phyloP scores from a whole-genome alignment of 1,140 invertebrate species.

The Diploscapter pachys region DNA sequence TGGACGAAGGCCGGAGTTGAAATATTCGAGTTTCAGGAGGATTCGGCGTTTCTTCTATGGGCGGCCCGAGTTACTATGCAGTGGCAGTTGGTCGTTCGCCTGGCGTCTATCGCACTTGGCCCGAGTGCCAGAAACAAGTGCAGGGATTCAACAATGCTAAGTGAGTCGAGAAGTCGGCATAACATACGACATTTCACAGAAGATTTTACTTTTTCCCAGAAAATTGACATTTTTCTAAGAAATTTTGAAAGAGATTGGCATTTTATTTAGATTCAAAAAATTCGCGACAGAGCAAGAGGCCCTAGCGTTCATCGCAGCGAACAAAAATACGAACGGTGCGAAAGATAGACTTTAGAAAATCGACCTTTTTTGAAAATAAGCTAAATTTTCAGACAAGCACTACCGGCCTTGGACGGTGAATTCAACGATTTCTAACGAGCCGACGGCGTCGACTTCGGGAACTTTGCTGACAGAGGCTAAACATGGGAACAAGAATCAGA shows the following conservation, averaged over 20 bases:
- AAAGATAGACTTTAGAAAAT: neutral
- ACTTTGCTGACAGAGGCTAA: too few species aligned
- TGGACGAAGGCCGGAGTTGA: too few species aligned
- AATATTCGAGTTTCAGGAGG: too few species aligned
- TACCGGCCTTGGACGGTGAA: neutral
- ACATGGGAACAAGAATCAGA: too few species aligned
- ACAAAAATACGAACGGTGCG: neutral
- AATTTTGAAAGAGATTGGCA: neutral
- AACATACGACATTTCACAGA: neutral
- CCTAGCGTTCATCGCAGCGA: constrained; percentile 63
- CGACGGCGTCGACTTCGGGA: too few species aligned
- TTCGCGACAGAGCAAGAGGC: constrained; percentile 69
- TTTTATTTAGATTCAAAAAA: constrained; percentile 66
- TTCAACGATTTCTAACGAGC: neutral
- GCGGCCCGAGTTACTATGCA: too few species aligned
- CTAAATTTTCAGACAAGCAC: constrained; percentile 24
- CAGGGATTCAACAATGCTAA: constrained; percentile 70
- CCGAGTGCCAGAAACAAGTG: constrained; percentile 74
- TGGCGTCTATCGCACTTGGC: constrained; percentile 41
- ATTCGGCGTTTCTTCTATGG: too few species aligned
- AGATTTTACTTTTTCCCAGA: neutral
- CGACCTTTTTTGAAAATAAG: constrained; percentile 53
- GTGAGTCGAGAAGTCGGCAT: constrained; percentile 57
- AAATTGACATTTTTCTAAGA: neutral
- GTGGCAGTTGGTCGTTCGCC: constrained; percentile 15